phyloP scores from a whole-genome alignment of 2,113 vertebrate species.

The Rhizomys pruinosus region DNA sequence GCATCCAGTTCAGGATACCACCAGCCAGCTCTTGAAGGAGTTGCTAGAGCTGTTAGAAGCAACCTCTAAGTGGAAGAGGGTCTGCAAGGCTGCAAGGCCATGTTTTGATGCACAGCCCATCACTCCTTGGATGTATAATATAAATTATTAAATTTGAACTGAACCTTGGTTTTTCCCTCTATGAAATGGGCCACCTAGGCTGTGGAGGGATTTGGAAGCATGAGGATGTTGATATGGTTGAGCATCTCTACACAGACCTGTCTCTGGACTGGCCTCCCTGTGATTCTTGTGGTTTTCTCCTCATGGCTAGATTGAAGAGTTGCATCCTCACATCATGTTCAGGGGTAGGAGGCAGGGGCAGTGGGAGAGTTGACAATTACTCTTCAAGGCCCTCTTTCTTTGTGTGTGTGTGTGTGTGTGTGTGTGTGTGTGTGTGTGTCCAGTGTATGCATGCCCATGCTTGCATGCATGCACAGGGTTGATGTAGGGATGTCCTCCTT shows the following conservation, averaged over 20 bases:
- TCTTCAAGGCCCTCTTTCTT: background rate
- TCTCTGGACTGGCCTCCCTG: background rate
- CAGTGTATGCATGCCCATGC: no score
- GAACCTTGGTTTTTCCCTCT: constrained; percentile 36
- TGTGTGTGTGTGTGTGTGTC: background rate
- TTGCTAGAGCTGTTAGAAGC: background rate
- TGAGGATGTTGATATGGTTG: background rate
- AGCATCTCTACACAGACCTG: background rate
- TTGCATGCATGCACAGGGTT: background rate
- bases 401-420: background rate
- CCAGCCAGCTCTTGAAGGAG: background rate
- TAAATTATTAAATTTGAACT: background rate
- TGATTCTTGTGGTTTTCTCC: background rate
- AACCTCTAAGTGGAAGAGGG: background rate
- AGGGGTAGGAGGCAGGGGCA: background rate
- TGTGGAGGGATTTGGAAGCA: background rate
- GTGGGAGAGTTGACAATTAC: background rate
- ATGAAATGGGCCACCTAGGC: background rate
- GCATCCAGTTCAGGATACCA: background rate
- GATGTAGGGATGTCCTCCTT: background rate
- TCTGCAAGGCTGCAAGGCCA: background rate
- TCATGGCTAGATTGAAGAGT: background rate
- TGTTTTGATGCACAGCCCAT: background rate
- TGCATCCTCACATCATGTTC: background rate
- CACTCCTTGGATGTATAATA: background rate